These are phyloP conservation scores for Pristis pectinata DNA, from an alignment of 2,797 vertebrate genomes.

Conservation along the genomic window DNA sequence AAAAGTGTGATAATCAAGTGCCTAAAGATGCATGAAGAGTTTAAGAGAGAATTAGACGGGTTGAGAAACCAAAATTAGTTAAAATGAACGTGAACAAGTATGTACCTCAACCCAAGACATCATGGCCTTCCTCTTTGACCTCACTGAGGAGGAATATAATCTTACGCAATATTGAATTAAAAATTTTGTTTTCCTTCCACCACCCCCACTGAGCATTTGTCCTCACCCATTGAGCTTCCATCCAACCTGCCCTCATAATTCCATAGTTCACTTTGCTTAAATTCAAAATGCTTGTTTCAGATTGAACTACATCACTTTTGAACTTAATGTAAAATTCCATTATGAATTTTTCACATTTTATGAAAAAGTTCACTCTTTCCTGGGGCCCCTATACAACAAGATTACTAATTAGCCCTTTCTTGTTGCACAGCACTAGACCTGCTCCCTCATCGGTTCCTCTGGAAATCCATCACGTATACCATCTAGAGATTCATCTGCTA, in stretches of 20 bases:
- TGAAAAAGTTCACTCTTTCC: too few relatives aligned
- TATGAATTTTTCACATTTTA: too few relatives aligned
- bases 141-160: not conserved
- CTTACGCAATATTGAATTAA: not conserved
- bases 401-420: too few relatives aligned
- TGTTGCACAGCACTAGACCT: too few relatives aligned
- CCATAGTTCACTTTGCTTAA: too few relatives aligned
- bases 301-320: too few relatives aligned
- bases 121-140: not conserved
- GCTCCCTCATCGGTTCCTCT: too few relatives aligned
- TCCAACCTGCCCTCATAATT: not conserved
- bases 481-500: too few relatives aligned
- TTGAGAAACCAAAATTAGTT: not conserved
- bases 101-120: not conserved
- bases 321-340: too few relatives aligned
- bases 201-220: not conserved
- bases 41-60: not conserved
- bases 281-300: too few relatives aligned
- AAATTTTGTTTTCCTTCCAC: not conserved
- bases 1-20: not conserved
- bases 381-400: too few relatives aligned
- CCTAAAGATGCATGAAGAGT: not conserved
- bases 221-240: not conserved
- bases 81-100: not conserved
- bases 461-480: too few relatives aligned